Percentiles rank a stretch among this genome's conserved stretches.
phyloP scores from a whole-genome alignment of 2,888 invertebrate genomes.

The Pardosa pseudoannulata region DNA sequence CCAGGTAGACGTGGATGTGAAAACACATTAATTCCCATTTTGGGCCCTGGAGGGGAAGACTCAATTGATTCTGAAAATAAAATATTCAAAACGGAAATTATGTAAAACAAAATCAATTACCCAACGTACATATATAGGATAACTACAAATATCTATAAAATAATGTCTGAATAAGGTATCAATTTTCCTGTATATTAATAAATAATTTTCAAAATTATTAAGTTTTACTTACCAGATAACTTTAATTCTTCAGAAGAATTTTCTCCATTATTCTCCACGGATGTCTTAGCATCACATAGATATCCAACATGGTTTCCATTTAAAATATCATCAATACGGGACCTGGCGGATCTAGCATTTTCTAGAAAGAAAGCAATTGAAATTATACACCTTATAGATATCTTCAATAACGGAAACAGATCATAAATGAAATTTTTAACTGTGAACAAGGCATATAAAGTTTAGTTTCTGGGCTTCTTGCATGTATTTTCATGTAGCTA shows the following conservation, averaged over 20 bases:
- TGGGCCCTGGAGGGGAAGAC: conserved; percentile 56
- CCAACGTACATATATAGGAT: not conserved
- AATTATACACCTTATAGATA: too few relatives aligned
- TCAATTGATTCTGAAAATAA: conserved; percentile 43
- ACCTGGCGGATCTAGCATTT: conserved; percentile 26
- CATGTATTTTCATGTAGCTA: too few relatives aligned
- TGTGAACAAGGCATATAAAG: too few relatives aligned
- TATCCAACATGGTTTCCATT: conserved; percentile 42
- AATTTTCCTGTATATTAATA: too few relatives aligned
- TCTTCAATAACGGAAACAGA: too few relatives aligned
- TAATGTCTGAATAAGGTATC: too few relatives aligned
- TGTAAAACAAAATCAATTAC: not conserved
- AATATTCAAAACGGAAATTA: not conserved
- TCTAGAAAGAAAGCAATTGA: conserved; percentile 29
- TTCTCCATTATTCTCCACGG: conserved; percentile 19
- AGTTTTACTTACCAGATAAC: conserved; percentile 28
- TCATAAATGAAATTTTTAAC: too few relatives aligned
- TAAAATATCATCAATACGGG: conserved; percentile 41
- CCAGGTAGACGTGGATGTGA: conserved; percentile 58
- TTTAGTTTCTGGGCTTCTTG: too few relatives aligned
- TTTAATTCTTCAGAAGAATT: conserved; percentile 38
- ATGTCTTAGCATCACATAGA: conserved; percentile 8
- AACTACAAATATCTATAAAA: not conserved
- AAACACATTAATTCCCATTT: conserved; percentile 63
- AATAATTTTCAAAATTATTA: too few relatives aligned